A percentile compares a stretch with the other conserved stretches of the same genome.
phyloP scores from a whole-genome alignment of 2,797 vertebrate genomes.

The Perdix hodgsoniae region DNA sequence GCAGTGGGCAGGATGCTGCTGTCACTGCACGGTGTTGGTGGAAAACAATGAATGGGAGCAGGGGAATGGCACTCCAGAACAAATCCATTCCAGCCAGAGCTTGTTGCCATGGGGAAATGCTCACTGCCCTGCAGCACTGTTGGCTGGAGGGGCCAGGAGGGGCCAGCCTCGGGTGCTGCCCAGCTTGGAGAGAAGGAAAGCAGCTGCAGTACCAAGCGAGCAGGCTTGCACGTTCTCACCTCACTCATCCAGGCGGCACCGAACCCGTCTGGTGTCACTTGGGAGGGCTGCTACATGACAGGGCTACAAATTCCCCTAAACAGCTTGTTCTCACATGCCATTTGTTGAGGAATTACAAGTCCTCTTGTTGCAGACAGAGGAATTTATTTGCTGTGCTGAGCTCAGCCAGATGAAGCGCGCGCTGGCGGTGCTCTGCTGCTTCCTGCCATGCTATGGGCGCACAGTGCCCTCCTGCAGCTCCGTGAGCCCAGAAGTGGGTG shows the following conservation, averaged over 20 bases:
- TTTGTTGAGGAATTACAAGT: neutral
- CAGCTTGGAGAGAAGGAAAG: neutral
- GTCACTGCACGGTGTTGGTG: neutral
- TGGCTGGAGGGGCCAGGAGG: neutral
- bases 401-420: fast-evolving
- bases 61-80: neutral
- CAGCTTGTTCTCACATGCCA: neutral
- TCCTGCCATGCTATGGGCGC: fast-evolving
- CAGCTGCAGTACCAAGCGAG: neutral
- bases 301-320: neutral
- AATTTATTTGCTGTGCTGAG: neutral
- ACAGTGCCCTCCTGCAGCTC: neutral
- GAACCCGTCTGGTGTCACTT: neutral
- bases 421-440: fast-evolving
- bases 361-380: neutral
- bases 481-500: no score
- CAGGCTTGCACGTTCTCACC: neutral
- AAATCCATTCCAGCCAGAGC: neutral
- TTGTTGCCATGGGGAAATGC: neutral
- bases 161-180: neutral
- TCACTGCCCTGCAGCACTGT: neutral
- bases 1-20: neutral
- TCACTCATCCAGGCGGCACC: neutral
- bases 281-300: neutral
- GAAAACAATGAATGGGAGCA: neutral